Evolutionary conservation across 2,888 invertebrate genomes (phyloP).

Genomic region (Pycnomerus fuliginosus): DNA sequence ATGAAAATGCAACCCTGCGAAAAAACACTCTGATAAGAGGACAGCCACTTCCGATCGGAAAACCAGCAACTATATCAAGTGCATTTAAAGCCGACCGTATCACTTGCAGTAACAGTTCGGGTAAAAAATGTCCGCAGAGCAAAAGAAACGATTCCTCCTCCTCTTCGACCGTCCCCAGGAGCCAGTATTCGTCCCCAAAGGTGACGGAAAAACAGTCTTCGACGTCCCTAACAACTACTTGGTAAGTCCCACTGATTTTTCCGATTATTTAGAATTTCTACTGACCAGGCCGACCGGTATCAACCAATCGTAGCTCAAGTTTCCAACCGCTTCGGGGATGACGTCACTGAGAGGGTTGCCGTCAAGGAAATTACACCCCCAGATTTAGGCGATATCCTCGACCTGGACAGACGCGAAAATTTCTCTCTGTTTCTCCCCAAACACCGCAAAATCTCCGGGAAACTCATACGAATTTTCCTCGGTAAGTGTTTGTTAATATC

Average conservation of each 20-base stretch:
- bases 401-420: conserved; percentile 61
- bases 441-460: conserved; percentile 70
- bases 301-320: conserved; percentile 60
- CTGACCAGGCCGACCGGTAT: conserved; percentile 59
- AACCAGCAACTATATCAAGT: too few species aligned
- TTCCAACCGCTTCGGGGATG: conserved; percentile 62
- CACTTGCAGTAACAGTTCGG: too few species aligned
- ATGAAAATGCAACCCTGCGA: too few species aligned
- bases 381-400: conserved; percentile 58
- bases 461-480: conserved; percentile 69
- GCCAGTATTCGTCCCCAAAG: conserved; percentile 75
- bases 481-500: too few species aligned
- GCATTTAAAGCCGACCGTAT: too few species aligned
- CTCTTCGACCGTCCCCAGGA: conserved; percentile 75
- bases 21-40: too few species aligned
- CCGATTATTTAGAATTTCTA: too few species aligned
- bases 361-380: conserved; percentile 59
- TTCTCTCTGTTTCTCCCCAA: conserved; percentile 75
- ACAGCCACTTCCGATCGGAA: too few species aligned
- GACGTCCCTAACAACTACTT: conserved; percentile 61
- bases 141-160: conserved; percentile 58
- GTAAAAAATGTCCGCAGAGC: conserved; percentile 5
- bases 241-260: too few species aligned
- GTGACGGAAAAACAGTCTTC: conserved; percentile 62
- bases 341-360: conserved; percentile 56